A percentile compares a stretch with the other conserved stretches of the same genome.
Evolutionary conservation across 37 sponge, comb jelly and placozoan genomes (phyloP).

Genomic region (Beroe ovata): DNA sequence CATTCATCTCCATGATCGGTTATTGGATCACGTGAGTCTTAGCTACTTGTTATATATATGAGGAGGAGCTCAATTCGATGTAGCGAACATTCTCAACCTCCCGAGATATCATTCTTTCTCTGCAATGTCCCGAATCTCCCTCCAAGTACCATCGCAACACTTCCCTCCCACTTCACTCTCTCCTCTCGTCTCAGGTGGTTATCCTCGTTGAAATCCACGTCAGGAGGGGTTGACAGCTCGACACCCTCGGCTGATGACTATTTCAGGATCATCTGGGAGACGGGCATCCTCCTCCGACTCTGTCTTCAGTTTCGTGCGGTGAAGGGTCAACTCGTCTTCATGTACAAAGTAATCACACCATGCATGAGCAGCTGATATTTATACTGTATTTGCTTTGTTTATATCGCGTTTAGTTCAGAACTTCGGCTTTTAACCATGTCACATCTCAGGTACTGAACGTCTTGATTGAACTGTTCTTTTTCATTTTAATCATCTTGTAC

Average conservation of each 20-base stretch:
- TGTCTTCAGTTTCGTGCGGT: conserved; percentile 52
- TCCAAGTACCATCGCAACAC: no score
- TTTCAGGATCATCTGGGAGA: conserved; percentile 8
- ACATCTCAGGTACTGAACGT: conserved; percentile 20
- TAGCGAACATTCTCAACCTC: no score
- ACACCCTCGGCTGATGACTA: conserved; percentile 10
- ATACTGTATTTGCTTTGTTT: not conserved
- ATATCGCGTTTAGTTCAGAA: not conserved
- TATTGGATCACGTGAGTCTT: conserved; percentile 60
- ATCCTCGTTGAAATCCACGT: conserved; percentile 12
- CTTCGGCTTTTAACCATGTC: not conserved
- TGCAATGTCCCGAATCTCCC: no score
- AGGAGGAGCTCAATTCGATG: no score
- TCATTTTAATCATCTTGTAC: conserved; percentile 66
- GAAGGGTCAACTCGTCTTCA: conserved; percentile 29
- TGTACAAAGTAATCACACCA: conserved; percentile 32
- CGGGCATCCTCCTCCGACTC: conserved; percentile 6
- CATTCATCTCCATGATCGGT: conserved; percentile 38
- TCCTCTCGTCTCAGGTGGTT: no score
- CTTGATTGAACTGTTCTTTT: conserved; percentile 41
- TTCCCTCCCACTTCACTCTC: no score
- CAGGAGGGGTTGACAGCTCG: not conserved
- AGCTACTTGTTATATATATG: no score
- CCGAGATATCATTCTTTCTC: no score
- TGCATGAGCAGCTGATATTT: not conserved